Percentiles rank a stretch among this genome's conserved stretches.
Evolutionary conservation across 2,797 vertebrate genomes (phyloP).

Genomic region (Pygocentrus nattereri): DNA sequence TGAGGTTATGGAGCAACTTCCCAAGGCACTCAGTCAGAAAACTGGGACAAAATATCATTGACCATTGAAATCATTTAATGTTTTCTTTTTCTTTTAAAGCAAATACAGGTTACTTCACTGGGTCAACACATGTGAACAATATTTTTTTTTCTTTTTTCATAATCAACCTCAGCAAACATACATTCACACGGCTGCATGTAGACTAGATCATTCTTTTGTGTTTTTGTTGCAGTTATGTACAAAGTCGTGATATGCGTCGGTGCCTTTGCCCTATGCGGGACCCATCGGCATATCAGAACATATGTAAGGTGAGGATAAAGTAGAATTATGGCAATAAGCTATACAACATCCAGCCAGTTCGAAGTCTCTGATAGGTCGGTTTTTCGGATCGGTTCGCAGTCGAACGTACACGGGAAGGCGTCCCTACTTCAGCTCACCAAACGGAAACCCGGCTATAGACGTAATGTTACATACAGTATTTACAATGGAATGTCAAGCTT

Average conservation of each 20-base stretch:
- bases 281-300: conserved; percentile 70
- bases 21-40: conserved; percentile 64
- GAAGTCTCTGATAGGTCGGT: conserved; percentile 55
- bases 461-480: conserved; percentile 81
- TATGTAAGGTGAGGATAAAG: conserved; percentile 63
- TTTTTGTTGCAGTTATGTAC: conserved; percentile 70
- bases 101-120: conserved; percentile 86
- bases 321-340: conserved; percentile 74
- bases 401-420: not conserved
- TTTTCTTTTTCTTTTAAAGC: conserved; percentile 73
- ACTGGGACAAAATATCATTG: conserved; percentile 70
- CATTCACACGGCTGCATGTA: conserved; percentile 80
- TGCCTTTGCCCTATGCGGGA: conserved; percentile 68
- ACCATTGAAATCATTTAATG: conserved; percentile 86
- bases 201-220: conserved; percentile 72
- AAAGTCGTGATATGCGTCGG: conserved; percentile 67
- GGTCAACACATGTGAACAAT: conserved; percentile 83
- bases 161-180: conserved; percentile 83
- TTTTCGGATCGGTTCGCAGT: conserved; percentile 68
- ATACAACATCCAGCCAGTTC: conserved; percentile 59
- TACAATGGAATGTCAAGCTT: conserved; percentile 81
- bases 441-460: conserved; percentile 72
- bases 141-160: conserved; percentile 70
- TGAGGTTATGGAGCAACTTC: not conserved
- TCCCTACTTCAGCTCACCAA: conserved; percentile 15